Evolutionary conservation across 2,888 invertebrate genomes (phyloP).

Genomic region (Pardosa pseudoannulata): DNA sequence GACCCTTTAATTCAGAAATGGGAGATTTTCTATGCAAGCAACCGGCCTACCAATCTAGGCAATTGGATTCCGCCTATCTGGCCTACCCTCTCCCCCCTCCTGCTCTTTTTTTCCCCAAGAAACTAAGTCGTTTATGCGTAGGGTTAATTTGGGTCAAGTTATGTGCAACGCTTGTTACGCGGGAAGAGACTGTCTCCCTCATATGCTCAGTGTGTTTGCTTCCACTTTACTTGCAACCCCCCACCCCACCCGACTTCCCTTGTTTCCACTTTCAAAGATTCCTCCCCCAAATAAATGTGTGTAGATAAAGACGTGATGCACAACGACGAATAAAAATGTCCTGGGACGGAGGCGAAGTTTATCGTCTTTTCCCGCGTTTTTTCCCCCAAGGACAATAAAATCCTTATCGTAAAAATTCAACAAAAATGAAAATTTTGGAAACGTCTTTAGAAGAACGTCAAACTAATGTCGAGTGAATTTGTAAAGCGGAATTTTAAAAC

Average conservation of each 20-base stretch:
- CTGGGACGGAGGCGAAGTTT: background rate
- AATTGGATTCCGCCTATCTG: slow-evolving; percentile 68
- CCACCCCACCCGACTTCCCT: background rate
- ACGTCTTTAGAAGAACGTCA: too few relatives aligned
- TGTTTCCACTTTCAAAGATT: background rate
- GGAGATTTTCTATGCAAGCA: slow-evolving; percentile 66
- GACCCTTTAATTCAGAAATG: slow-evolving; percentile 71
- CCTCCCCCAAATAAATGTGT: background rate
- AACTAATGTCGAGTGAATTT: too few relatives aligned
- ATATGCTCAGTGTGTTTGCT: slow-evolving; percentile 25
- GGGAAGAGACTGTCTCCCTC: slow-evolving; percentile 28
- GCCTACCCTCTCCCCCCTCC: slow-evolving; percentile 25
- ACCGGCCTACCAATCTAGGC: slow-evolving; percentile 71
- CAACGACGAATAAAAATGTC: background rate
- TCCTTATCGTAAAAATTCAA: background rate
- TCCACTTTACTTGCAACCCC: slow-evolving; percentile 13
- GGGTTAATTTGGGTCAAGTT: slow-evolving; percentile 73
- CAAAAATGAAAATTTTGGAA: too few relatives aligned
- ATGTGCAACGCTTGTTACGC: slow-evolving; percentile 69
- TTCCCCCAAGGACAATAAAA: too few relatives aligned
- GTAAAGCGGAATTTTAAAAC: too few relatives aligned
- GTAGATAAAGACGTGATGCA: slow-evolving; percentile 11
- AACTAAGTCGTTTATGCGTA: slow-evolving; percentile 64
- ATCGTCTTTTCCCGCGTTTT: too few relatives aligned
- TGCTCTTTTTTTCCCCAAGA: slow-evolving; percentile 33